Conservation (phyloP, 2,888 invertebrate genomes). For the Hyppa rectilinea region DNA sequence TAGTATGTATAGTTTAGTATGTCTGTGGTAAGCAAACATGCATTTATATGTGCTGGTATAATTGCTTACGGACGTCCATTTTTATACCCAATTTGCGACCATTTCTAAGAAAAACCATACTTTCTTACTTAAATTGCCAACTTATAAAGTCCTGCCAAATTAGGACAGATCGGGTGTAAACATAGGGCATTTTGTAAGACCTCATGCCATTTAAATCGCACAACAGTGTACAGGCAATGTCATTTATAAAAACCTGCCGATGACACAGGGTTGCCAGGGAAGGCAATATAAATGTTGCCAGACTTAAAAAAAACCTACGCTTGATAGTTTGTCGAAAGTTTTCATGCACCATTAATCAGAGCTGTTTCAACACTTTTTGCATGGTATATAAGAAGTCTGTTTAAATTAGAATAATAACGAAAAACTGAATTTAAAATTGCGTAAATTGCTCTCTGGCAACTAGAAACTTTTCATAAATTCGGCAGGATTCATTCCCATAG, state of each 20-base stretch:
- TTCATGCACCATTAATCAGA: slow-evolving; percentile 47
- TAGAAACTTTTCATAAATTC: slow-evolving; percentile 11
- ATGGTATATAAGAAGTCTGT: slow-evolving; percentile 31
- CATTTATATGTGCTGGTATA: slow-evolving; percentile 54
- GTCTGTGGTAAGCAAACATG: slow-evolving; percentile 59
- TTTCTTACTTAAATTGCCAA: slow-evolving; percentile 19
- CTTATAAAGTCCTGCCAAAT: slow-evolving; percentile 31
- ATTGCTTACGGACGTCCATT: slow-evolving; percentile 33
- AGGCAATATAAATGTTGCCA: slow-evolving; percentile 27
- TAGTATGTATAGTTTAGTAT: slow-evolving; percentile 64
- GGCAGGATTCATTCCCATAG: slow-evolving; percentile 32
- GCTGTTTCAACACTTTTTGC: slow-evolving; percentile 29
- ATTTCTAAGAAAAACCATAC: slow-evolving; percentile 19
- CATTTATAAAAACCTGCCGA: slow-evolving; percentile 21
- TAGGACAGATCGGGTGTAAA: slow-evolving; percentile 11
- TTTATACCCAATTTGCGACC: slow-evolving; percentile 24
- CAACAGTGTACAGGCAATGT: slow-evolving; percentile 36
- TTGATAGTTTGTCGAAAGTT: slow-evolving; percentile 46
- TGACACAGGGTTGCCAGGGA: slow-evolving; percentile 56
- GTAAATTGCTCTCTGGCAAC: slow-evolving; percentile 52
- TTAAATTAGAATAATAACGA: slow-evolving; percentile 5
- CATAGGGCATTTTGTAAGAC: slow-evolving; percentile 18
- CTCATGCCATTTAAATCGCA: slow-evolving; percentile 29
- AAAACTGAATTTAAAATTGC: slow-evolving; percentile 2
- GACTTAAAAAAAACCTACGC: slow-evolving; percentile 39